phyloP scores from a whole-genome alignment of 2,113 vertebrate species.

The Ammospiza caudacuta region DNA sequence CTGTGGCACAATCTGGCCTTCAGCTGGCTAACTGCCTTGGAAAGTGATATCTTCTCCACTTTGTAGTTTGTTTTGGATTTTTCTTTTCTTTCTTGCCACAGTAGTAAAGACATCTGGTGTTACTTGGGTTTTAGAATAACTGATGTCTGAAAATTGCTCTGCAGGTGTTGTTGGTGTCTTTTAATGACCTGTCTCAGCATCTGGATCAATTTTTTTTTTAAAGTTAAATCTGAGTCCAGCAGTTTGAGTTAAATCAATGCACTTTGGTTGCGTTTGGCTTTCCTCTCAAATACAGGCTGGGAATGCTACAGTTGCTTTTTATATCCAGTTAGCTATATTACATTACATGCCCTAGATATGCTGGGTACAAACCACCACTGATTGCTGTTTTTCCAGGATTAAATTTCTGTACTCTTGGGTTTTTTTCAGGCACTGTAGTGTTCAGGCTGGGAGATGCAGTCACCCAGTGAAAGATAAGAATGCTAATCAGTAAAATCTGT shows the following conservation, averaged over 20 bases:
- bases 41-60: background rate
- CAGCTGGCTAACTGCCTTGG: background rate
- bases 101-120: background rate
- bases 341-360: background rate
- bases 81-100: background rate
- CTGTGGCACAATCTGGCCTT: background rate
- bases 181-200: background rate
- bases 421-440: background rate
- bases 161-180: background rate
- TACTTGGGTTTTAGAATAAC: background rate
- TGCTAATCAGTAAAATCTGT: background rate
- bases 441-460: background rate
- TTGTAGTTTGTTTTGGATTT: background rate
- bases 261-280: background rate
- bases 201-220: background rate
- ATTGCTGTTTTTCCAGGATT: background rate
- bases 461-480: background rate
- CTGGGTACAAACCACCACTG: background rate
- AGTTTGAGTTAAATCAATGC: background rate
- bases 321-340: background rate
- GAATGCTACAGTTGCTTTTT: background rate
- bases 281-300: background rate
- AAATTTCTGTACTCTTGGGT: background rate
- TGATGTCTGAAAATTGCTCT: background rate
- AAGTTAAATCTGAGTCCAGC: background rate